Conservation (phyloP, 2,888 invertebrate species). For the Nipponacmea schrenckii region DNA sequence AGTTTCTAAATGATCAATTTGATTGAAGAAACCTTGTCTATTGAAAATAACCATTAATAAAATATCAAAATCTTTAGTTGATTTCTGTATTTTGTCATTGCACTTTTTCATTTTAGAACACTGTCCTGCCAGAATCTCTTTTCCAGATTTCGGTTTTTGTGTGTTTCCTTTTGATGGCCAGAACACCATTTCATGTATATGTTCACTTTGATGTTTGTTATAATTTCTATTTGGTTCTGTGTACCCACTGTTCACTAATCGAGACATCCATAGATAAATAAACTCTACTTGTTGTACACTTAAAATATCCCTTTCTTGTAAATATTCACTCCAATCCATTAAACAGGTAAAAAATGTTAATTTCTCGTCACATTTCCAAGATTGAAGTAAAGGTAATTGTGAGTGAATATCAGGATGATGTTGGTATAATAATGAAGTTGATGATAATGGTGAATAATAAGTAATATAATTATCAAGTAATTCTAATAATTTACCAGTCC, state of each 20-base stretch:
- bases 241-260: not conserved
- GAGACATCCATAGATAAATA: not conserved
- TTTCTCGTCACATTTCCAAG: not conserved
- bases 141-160: not conserved
- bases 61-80: not conserved
- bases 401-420: not conserved
- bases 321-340: slow-evolving; percentile 1
- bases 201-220: not conserved
- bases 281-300: not conserved
- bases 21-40: not conserved
- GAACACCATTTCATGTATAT: not conserved
- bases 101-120: not conserved
- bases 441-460: not conserved
- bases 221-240: not conserved
- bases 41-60: not conserved
- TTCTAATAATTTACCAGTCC: not conserved
- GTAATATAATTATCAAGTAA: not conserved
- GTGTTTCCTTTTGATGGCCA: not conserved
- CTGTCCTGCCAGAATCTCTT: not conserved
- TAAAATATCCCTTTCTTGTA: not conserved
- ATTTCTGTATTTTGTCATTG: not conserved
- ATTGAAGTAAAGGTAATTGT: not conserved
- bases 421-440: not conserved
- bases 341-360: not conserved
- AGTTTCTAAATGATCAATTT: slow-evolving; percentile 1